Conservation (phyloP, 2,797 vertebrate species). For the Tokudaia muenninki region DNA sequence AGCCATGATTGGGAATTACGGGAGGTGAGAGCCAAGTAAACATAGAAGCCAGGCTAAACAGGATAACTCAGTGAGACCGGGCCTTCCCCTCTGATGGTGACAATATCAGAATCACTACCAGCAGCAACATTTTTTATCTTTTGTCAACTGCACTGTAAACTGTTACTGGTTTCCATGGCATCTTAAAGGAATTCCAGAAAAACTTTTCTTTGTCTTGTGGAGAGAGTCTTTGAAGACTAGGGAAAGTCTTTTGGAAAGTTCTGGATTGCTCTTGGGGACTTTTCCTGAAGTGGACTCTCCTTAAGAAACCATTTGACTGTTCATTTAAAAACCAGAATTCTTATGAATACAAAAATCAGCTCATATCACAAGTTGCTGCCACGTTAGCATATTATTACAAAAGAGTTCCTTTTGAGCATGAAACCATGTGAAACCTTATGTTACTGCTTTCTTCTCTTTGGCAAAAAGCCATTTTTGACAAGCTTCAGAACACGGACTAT, state of each 20-base stretch:
- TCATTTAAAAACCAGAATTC: background rate
- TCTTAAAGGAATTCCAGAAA: constrained; percentile 63
- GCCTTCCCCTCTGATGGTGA: constrained; percentile 3
- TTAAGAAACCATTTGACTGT: constrained; percentile 43
- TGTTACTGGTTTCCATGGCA: constrained; percentile 51
- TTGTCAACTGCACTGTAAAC: background rate
- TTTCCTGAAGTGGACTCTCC: constrained; percentile 61
- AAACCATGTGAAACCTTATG: background rate
- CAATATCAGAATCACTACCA: constrained; percentile 52
- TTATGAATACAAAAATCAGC: background rate
- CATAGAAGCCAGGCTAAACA: background rate
- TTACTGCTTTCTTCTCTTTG: background rate
- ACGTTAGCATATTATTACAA: background rate
- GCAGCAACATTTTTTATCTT: background rate
- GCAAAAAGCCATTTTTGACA: background rate
- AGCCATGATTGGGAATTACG: constrained; percentile 64
- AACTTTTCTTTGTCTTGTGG: constrained; percentile 57
- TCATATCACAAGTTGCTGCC: background rate
- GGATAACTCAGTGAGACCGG: constrained; percentile 30
- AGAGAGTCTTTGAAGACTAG: constrained; percentile 42
- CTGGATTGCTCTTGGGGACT: constrained; percentile 60
- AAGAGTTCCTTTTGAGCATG: background rate
- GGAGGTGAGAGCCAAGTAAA: constrained; percentile 29
- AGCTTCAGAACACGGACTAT: background rate
- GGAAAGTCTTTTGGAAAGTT: constrained; percentile 77